Evolutionary conservation across 2,113 vertebrate genomes (phyloP).

Genomic region (Thryonomys swinderianus): DNA sequence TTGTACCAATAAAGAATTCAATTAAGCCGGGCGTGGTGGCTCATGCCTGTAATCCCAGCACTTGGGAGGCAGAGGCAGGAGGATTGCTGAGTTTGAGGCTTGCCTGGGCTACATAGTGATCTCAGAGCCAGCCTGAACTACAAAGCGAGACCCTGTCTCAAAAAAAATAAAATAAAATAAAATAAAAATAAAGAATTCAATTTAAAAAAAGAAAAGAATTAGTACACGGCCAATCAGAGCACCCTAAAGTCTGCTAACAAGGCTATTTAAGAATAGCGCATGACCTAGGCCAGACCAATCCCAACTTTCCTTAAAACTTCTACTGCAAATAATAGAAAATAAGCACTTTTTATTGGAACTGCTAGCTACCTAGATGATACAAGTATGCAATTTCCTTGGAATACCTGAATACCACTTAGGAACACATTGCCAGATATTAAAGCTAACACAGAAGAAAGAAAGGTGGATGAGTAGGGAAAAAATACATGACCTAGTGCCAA

Average conservation of each 20-base stretch:
- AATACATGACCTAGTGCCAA: not conserved
- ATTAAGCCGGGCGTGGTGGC: too few relatives aligned
- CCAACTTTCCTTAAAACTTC: not conserved
- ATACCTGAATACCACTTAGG: not conserved
- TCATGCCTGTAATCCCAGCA: too few relatives aligned
- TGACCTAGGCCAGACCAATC: not conserved
- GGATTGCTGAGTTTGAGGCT: too few relatives aligned
- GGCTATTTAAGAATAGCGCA: not conserved
- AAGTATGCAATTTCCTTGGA: not conserved
- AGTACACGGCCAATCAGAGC: not conserved
- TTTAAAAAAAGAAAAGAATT: too few relatives aligned
- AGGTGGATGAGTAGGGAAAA: not conserved
- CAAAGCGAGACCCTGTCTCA: too few relatives aligned
- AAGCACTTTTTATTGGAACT: not conserved
- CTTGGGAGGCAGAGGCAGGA: too few relatives aligned
- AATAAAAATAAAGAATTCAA: too few relatives aligned
- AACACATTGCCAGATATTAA: not conserved
- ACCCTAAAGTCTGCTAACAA: not conserved
- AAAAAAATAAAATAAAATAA: too few relatives aligned
- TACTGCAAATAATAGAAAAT: not conserved
- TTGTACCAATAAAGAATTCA: too few relatives aligned
- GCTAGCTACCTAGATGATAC: not conserved
- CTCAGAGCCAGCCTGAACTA: too few relatives aligned
- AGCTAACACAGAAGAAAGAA: slow-evolving; percentile 17
- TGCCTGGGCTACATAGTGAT: too few relatives aligned